Evolutionary conservation across 2,888 invertebrate species (phyloP).

Genomic region (Lutraria lutraria): DNA sequence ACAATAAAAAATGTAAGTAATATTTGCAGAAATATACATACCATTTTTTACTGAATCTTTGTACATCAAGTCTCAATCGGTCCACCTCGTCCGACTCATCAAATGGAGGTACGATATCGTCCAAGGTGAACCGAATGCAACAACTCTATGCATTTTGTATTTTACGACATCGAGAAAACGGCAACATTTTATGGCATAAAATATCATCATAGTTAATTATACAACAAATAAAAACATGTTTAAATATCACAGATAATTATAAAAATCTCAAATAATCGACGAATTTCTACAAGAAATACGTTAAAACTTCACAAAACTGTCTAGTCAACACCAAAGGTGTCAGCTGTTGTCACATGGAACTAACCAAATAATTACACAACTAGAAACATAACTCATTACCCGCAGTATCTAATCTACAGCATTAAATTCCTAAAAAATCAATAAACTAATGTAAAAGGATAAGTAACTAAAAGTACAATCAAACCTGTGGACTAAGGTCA

Average conservation of each 20-base stretch:
- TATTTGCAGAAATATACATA: background rate
- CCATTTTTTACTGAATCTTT: background rate
- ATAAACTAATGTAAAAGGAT: too few species aligned
- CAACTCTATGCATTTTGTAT: background rate
- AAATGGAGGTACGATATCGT: too few species aligned
- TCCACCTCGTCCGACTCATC: background rate
- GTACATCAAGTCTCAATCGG: background rate
- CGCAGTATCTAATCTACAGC: too few species aligned
- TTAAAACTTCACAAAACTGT: background rate
- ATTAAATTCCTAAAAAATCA: too few species aligned
- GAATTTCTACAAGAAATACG: background rate
- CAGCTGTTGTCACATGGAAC: background rate
- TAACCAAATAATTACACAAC: background rate
- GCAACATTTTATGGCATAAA: constrained; percentile 8
- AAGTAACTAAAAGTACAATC: too few species aligned
- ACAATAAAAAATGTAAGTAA: background rate
- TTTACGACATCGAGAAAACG: background rate
- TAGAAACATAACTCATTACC: too few species aligned
- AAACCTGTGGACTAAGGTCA: too few species aligned
- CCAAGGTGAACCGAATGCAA: background rate
- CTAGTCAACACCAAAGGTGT: background rate
- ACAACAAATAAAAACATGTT: background rate
- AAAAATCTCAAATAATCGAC: background rate
- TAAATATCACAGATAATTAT: constrained; percentile 16
- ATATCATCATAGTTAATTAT: background rate